phyloP scores from a whole-genome alignment of 2,888 invertebrate genomes.

The Sialis lutaria region DNA sequence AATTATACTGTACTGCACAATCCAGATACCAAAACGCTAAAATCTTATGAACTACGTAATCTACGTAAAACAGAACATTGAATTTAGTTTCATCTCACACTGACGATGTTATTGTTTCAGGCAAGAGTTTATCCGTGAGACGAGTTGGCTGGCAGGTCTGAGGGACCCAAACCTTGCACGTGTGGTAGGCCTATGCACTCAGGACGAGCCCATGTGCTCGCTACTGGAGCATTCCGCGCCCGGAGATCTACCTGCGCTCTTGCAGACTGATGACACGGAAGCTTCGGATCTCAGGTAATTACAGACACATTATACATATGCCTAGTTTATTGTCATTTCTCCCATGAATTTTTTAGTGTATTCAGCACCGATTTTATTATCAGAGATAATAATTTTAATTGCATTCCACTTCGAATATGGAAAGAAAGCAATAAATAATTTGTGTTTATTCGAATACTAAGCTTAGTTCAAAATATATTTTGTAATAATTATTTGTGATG shows the following conservation, averaged over 20 bases:
- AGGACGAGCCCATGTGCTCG: constrained; percentile 70
- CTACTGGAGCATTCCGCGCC: constrained; percentile 81
- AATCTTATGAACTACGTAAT: too few species aligned
- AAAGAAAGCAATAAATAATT: too few species aligned
- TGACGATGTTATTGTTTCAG: constrained; percentile 27
- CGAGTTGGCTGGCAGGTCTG: constrained; percentile 66
- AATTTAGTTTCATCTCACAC: constrained; percentile 7
- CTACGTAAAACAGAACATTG: background rate
- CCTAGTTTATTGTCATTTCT: background rate
- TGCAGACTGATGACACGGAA: constrained; percentile 20
- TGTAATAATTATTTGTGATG: too few species aligned
- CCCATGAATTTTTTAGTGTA: constrained; percentile 11
- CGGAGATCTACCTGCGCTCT: constrained; percentile 35
- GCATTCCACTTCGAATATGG: too few species aligned
- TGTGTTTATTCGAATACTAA: too few species aligned
- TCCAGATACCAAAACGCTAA: too few species aligned
- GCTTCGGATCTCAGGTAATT: constrained; percentile 26
- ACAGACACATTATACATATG: background rate
- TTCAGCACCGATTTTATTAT: too few species aligned
- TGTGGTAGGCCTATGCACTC: constrained; percentile 62
- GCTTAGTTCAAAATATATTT: too few species aligned
- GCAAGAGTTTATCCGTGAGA: constrained; percentile 75
- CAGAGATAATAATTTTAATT: too few species aligned
- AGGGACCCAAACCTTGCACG: constrained; percentile 71
- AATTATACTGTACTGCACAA: too few species aligned